Evolutionary conservation across 2,888 invertebrate genomes (phyloP), one percentile per base, ranked within the genome.

Genomic region (Brachyopa scutellaris): DNA sequence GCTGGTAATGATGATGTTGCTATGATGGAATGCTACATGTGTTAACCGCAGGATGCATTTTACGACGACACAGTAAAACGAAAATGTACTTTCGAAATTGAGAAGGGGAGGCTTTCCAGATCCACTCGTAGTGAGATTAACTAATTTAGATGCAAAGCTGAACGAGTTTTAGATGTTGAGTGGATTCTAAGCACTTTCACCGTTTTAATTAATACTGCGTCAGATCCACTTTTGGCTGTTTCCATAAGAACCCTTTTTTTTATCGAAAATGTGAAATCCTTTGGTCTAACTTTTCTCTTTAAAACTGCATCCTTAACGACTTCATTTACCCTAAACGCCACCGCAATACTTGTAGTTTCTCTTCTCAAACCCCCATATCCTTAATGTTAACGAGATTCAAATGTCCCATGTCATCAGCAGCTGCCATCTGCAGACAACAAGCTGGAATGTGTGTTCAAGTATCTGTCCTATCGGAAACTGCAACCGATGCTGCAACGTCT

Each of bases 331-430:
- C 29, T 38, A n/a, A 21, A n/a, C 13, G 13, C 45, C 36, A 29
- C 6, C n/a, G 15, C 26, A 26, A 26, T 8, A 15, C 51, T 19
- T 19, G 13, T 36, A 23, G 9, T 55, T n/a, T 36, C 51, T 7
- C 17, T 38, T n/a, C 59, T 51, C 21, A 42, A 66, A 51, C 1
- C 17, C 6, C 23, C 26, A 45, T 26, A 6, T 3, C 26, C 29
- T 53, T 31, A 26, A 66, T 51, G 64, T 78, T 78, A 78, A 78
- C 73, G 78, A 78, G 66, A 78, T 78, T 78, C 73, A 73, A 78
- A 78, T 80, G 76, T 80, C 49, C 55, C 76, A 80, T 80, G 80
- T 80, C 80, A 80, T 80, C 80, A 76, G 69, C 80, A 80, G 49
- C 80, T 80, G 80, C 62, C 62, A 51, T 74, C 67, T 74, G 80